phyloP scores from a whole-genome alignment of 53 echinoderm and acorn worm genomes.

The Antedon mediterranea region DNA sequence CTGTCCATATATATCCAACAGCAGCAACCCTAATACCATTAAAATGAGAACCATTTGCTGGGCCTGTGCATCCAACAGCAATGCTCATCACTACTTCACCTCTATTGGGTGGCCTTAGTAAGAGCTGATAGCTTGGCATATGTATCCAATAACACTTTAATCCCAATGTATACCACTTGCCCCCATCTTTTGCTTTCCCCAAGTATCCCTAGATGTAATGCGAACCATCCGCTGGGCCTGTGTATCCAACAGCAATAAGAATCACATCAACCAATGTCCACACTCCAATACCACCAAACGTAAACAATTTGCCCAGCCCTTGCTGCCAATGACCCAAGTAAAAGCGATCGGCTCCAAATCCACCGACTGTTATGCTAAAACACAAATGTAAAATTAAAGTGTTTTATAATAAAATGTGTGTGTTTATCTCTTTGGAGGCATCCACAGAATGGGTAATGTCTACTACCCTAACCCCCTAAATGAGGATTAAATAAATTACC shows the following conservation, averaged over 20 bases:
- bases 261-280: slow-evolving; percentile 96
- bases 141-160: no score
- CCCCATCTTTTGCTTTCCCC: no score
- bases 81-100: slow-evolving; percentile 84
- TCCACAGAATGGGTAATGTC: no score
- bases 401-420: no score
- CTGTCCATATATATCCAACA: no score
- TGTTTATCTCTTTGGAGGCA: no score
- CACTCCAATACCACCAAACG: slow-evolving; percentile 93
- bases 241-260: slow-evolving; percentile 81
- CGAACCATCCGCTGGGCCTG: slow-evolving; percentile 84
- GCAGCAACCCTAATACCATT: no score
- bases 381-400: not conserved
- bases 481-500: no score
- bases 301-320: slow-evolving; percentile 82
- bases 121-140: no score
- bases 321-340: slow-evolving; percentile 90
- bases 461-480: no score
- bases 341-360: slow-evolving; percentile 89
- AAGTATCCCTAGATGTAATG: slow-evolving; percentile 28
- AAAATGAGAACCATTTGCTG: slow-evolving; percentile 87
- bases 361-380: slow-evolving; percentile 81
- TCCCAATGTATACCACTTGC: no score
- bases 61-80: slow-evolving; percentile 74
- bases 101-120: no score